Percentiles rank a stretch among this genome's conserved stretches.
Conservation (phyloP, 2,113 vertebrate species). For the Chaetodon auriga region DNA sequence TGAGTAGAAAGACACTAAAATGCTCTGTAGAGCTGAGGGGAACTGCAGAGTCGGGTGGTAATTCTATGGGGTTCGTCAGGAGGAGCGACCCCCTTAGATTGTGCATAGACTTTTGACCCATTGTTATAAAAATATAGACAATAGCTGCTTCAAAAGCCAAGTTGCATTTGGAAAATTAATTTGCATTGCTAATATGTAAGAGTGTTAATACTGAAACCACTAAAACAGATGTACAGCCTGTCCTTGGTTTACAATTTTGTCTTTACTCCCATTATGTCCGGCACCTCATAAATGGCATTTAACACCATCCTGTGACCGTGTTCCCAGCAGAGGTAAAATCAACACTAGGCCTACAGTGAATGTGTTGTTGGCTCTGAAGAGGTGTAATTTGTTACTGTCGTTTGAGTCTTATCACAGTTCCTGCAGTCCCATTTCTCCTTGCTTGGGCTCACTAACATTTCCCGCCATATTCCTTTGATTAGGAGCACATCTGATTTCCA, state of each 20-base stretch:
- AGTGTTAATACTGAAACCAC: constrained; percentile 1
- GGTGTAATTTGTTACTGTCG: constrained; percentile 66
- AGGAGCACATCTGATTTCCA: constrained; percentile 83
- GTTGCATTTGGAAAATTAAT: neutral
- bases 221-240: constrained; percentile 25
- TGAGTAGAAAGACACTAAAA: neutral
- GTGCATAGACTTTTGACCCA: neutral
- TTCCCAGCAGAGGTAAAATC: constrained; percentile 50
- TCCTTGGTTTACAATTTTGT: constrained; percentile 50
- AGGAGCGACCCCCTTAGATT: neutral
- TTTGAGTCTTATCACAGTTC: constrained; percentile 76
- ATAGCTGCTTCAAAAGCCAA: neutral
- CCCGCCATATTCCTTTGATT: constrained; percentile 84
- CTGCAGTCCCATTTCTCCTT: constrained; percentile 59
- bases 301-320: constrained; percentile 24
- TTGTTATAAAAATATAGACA: neutral
- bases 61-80: neutral
- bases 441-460: constrained; percentile 75
- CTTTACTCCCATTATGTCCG: constrained; percentile 29
- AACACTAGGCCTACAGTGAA: constrained; percentile 24
- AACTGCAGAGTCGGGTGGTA: neutral
- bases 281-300: constrained; percentile 54
- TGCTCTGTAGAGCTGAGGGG: neutral
- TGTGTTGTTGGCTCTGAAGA: constrained; percentile 57
- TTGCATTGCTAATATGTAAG: neutral